Base-by-base conservation (phyloP, 2,113 vertebrate genomes). In the Rattus norvegicus region DNA sequence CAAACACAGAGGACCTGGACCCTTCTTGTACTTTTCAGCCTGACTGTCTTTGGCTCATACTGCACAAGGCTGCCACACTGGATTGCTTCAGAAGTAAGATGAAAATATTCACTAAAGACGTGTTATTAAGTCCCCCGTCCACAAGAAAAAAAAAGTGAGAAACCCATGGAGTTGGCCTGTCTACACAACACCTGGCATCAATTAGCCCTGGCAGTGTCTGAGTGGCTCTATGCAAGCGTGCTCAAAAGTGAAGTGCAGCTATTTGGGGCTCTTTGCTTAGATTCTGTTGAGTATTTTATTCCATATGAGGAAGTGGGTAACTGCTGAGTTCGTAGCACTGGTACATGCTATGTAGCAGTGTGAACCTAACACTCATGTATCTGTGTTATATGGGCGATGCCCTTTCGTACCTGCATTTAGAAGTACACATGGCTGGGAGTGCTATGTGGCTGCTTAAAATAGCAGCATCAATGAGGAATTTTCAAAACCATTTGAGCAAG, bases 231-330 rank as follows among this genome's bases (percentile, higher is more conserved):
- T 1, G 6, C 52, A 90, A 95, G 92, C 88, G 73, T n/a, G 43
- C 56, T 87, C 0, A 0, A 81, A 93, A 94, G 89, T 63, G 49
- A 94, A 92, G 56, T 54, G 59, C 63, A 61, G 43, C 72, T 95
- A 93, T 96, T 95, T 91, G n/a, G 73, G 59, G 77, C 52, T 93
- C 88, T 95, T 81, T 91, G 72, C 92, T 96, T 96, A 81, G 39
- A n/a, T 73, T 97, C 95, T 92, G 91, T 81, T 52, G 70, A 54
- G 16, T 84, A 69, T 90, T 96, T 98, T 92, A 95, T 96, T 97
- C 94, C 90, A 54, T 67, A 43, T 54, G 89, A 91, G 88, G 72
- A 97, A 88, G 95, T 33, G 52, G 69, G 49, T 91, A 72, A 61
- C 83, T 79, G 88, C 88, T 90, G 81, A 75, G 5, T 85, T 91